phyloP scores from a whole-genome alignment of 2,113 vertebrate genomes.

The Athene noctua region DNA sequence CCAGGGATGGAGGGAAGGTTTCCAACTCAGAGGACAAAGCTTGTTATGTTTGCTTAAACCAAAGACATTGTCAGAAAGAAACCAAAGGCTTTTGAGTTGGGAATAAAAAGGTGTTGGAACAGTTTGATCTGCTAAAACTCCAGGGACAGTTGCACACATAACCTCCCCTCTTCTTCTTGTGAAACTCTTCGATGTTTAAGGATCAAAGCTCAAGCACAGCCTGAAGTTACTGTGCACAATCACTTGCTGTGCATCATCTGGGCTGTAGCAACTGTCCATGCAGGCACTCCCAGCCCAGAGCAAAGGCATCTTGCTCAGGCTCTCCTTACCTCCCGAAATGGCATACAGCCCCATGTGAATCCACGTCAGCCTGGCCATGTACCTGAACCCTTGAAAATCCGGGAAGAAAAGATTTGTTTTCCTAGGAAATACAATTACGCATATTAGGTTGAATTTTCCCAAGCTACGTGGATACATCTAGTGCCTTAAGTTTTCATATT shows the following conservation, averaged over 20 bases:
- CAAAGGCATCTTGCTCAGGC: background rate
- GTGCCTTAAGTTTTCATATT: background rate
- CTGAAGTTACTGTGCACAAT: background rate
- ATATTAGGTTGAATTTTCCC: background rate
- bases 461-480: background rate
- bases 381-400: background rate
- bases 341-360: background rate
- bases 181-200: background rate
- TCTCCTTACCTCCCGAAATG: background rate
- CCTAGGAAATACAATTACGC: background rate
- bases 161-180: background rate
- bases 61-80: background rate
- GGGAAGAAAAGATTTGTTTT: background rate
- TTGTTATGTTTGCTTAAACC: background rate
- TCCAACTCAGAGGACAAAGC: background rate
- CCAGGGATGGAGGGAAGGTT: background rate
- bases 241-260: background rate
- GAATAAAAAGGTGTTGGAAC: background rate
- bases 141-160: fast-evolving
- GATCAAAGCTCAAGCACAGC: background rate
- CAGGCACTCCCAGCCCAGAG: background rate
- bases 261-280: background rate
- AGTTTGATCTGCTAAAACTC: background rate
- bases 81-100: background rate
- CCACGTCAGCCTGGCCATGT: background rate